Conservation (phyloP, 2,888 invertebrate genomes). For the Cactoblastis cactorum region DNA sequence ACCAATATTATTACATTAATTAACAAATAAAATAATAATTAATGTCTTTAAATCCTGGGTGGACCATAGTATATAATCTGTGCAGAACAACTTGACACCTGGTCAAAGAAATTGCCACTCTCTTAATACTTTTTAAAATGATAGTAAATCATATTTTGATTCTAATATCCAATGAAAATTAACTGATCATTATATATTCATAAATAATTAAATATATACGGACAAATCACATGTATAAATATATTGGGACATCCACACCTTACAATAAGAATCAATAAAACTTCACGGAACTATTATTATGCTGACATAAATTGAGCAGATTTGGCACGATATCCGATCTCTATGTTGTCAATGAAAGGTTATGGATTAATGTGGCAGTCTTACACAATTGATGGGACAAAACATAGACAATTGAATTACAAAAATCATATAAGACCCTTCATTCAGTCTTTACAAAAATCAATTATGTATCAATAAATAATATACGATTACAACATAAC, state of each 20-base stretch:
- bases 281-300: constrained; percentile 38
- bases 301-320: constrained; percentile 64
- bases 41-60: too few species aligned
- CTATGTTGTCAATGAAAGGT: constrained; percentile 20
- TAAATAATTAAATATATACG: not conserved
- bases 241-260: constrained; percentile 12
- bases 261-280: constrained; percentile 27
- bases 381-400: not conserved
- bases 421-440: not conserved
- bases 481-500: constrained; percentile 26
- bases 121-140: too few species aligned
- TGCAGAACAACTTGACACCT: too few species aligned
- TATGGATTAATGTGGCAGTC: not conserved
- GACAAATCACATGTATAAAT: too few species aligned
- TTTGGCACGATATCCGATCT: constrained; percentile 57
- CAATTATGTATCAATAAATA: not conserved
- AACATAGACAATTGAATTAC: not conserved
- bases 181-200: too few species aligned
- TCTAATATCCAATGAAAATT: too few species aligned
- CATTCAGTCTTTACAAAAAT: not conserved
- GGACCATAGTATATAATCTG: too few species aligned
- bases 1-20: not conserved
- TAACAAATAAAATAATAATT: not conserved
- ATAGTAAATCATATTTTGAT: too few species aligned
- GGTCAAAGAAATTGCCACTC: too few species aligned